phyloP scores from a whole-genome alignment of 2,888 invertebrate genomes.

The Acholoe squamosa region DNA sequence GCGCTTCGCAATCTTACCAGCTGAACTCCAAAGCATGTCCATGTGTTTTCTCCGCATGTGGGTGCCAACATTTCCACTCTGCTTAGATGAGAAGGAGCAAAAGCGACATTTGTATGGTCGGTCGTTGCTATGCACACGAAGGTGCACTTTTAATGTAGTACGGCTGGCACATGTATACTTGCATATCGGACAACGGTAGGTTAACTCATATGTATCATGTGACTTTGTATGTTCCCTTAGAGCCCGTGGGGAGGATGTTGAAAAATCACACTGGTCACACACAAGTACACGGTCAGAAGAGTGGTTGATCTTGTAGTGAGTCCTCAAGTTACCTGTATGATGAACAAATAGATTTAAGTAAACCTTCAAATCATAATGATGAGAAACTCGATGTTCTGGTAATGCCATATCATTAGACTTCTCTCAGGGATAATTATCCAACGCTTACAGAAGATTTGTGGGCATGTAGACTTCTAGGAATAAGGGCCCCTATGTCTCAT shows the following conservation, averaged over 20 bases:
- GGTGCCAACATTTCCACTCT: constrained; percentile 76
- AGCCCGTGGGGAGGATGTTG: constrained; percentile 78
- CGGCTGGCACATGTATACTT: constrained; percentile 76
- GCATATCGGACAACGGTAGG: constrained; percentile 74
- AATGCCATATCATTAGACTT: no score
- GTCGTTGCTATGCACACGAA: constrained; percentile 76
- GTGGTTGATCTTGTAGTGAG: constrained; percentile 81
- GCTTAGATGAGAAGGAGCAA: constrained; percentile 78
- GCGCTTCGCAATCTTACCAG: neutral
- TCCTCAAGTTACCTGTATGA: constrained; percentile 81
- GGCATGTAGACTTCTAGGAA: no score
- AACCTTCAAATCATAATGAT: no score
- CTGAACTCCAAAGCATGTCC: neutral
- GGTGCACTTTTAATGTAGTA: constrained; percentile 76
- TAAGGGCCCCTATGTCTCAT: no score
- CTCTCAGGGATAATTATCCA: no score
- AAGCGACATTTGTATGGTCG: constrained; percentile 76
- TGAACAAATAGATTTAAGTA: no score
- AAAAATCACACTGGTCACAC: constrained; percentile 80
- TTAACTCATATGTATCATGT: constrained; percentile 71
- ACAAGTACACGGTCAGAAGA: constrained; percentile 74
- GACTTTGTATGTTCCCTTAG: constrained; percentile 79
- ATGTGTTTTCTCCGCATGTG: constrained; percentile 80
- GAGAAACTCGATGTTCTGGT: no score
- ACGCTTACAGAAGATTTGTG: no score